Percentiles rank a stretch among this genome's conserved stretches.
phyloP scores from a whole-genome alignment of 2,113 vertebrate genomes.

The Bolborhynchus lineola region DNA sequence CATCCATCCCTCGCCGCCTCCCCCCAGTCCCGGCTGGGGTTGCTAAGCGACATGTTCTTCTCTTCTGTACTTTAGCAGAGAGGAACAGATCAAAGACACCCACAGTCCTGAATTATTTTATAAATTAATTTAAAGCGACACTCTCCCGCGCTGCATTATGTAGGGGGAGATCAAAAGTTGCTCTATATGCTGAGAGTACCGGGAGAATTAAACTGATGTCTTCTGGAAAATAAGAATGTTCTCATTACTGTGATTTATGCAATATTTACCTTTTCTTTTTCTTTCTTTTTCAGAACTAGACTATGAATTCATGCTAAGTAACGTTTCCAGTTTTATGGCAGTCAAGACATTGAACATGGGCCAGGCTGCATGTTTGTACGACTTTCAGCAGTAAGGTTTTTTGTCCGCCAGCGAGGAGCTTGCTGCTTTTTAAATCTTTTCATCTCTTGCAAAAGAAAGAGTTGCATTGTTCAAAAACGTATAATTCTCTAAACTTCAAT shows the following conservation, averaged over 20 bases:
- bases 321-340: background rate
- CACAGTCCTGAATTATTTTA: conserved; percentile 66
- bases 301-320: background rate
- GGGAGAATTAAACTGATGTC: background rate
- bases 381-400: background rate
- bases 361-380: background rate
- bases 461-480: background rate
- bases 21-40: conserved; percentile 19
- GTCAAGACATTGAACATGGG: background rate
- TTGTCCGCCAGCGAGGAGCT: background rate
- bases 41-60: conserved; percentile 75
- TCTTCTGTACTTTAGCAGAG: conserved; percentile 53
- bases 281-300: background rate
- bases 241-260: background rate
- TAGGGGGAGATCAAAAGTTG: background rate
- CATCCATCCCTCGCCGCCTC: conserved; percentile 13
- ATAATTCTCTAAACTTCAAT: background rate
- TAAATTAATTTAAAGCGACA: conserved; percentile 61
- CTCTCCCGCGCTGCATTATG: background rate
- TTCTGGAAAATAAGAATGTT: background rate
- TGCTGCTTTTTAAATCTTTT: background rate
- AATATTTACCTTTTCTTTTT: background rate
- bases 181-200: background rate
- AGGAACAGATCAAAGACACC: conserved; percentile 69
- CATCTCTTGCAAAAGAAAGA: background rate